Evolutionary conservation across 2,888 invertebrate genomes (phyloP).

Genomic region (Pheosia gnoma): DNA sequence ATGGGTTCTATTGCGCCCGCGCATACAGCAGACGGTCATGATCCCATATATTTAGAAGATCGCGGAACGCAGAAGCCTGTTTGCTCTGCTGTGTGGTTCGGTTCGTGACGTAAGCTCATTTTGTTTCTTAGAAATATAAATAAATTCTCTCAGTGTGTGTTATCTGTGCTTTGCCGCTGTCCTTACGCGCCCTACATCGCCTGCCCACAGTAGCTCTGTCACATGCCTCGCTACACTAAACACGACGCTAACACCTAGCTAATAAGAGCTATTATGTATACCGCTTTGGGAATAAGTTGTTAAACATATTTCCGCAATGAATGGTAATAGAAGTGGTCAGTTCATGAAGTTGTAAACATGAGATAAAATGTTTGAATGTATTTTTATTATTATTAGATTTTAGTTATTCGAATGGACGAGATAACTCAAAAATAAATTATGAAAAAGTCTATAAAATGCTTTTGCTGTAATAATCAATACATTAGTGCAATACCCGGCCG

Average conservation of each 20-base stretch:
- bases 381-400: no score
- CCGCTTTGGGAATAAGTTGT: constrained; percentile 47
- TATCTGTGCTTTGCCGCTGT: constrained; percentile 74
- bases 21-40: no score
- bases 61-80: no score
- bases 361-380: not conserved
- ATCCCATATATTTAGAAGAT: no score
- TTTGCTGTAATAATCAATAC: no score
- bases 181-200: constrained; percentile 75
- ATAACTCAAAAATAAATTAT: no score
- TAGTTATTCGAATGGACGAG: no score
- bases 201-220: constrained; percentile 77
- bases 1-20: no score
- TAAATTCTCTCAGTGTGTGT: constrained; percentile 34
- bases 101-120: not conserved
- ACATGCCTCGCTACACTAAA: constrained; percentile 81
- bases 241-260: constrained; percentile 70
- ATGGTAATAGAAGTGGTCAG: not conserved
- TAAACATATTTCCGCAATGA: not conserved
- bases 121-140: constrained; percentile 2
- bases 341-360: constrained; percentile 5
- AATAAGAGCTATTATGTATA: constrained; percentile 54
- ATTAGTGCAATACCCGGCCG: no score
- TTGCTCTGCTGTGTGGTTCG: no score
- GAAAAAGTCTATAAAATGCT: no score